Percentiles rank a stretch among this genome's conserved stretches.
Evolutionary conservation across 2,113 vertebrate species (phyloP).

Genomic region (Chaetodon trifascialis): DNA sequence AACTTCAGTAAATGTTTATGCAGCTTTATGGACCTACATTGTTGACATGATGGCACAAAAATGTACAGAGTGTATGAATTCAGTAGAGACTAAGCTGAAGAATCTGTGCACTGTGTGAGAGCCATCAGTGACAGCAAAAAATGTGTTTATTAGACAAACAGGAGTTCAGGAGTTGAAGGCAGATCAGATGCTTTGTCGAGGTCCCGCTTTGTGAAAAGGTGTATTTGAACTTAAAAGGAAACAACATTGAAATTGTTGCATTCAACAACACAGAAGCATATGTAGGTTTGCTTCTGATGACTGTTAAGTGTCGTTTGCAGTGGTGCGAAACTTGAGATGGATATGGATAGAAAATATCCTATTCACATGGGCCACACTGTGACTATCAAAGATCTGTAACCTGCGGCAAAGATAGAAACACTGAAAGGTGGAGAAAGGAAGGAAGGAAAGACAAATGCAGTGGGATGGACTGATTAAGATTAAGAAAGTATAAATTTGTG

Average conservation of each 20-base stretch:
- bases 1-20: neutral
- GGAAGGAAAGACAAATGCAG: neutral
- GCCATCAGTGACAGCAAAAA: constrained; percentile 22
- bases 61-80: too few relatives aligned
- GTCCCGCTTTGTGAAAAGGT: neutral
- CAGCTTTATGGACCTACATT: neutral
- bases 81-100: too few relatives aligned
- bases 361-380: constrained; percentile 12
- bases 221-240: neutral
- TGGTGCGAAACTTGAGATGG: neutral
- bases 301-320: constrained; percentile 3
- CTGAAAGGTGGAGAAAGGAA: neutral
- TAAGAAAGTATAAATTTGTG: constrained; percentile 16
- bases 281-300: neutral
- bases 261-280: neutral
- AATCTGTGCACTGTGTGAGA: neutral
- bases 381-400: constrained; percentile 15
- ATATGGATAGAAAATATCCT: neutral
- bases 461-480: neutral
- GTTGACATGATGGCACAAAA: neutral
- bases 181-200: neutral
- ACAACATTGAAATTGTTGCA: neutral
- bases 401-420: neutral
- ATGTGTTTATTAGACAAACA: neutral
- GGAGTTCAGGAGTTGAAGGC: neutral